Percentiles rank a stretch among this genome's conserved stretches.
Evolutionary conservation across 2,888 invertebrate species (phyloP).

Genomic region (Philereme transversata): DNA sequence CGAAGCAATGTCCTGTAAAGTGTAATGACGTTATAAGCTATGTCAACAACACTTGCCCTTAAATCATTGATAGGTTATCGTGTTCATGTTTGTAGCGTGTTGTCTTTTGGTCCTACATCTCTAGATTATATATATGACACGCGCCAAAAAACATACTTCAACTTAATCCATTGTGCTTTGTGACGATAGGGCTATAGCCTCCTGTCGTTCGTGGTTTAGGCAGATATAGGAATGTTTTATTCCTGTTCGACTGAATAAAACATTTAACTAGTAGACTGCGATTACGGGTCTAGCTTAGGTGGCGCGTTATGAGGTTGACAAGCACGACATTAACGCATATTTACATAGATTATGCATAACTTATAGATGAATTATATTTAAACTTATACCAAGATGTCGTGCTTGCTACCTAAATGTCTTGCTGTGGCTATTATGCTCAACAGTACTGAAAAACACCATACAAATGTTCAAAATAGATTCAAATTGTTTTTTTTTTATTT

Average conservation of each 20-base stretch:
- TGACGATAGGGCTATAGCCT: slow-evolving; percentile 24
- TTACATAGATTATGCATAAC: slow-evolving; percentile 24
- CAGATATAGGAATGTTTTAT: slow-evolving; percentile 34
- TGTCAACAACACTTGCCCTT: slow-evolving; percentile 43
- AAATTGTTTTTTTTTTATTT: slow-evolving; percentile 28
- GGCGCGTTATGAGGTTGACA: slow-evolving; percentile 39
- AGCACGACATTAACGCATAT: slow-evolving; percentile 32
- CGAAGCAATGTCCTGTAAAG: slow-evolving; percentile 32
- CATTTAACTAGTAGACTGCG: slow-evolving; percentile 44
- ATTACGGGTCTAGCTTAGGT: slow-evolving; percentile 55
- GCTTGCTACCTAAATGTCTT: slow-evolving; percentile 29
- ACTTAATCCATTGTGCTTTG: slow-evolving; percentile 34
- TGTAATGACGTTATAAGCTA: slow-evolving; percentile 47
- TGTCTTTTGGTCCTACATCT: slow-evolving; percentile 39
- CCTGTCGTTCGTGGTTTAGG: slow-evolving; percentile 25
- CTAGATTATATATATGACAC: slow-evolving; percentile 30
- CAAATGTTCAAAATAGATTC: slow-evolving; percentile 34
- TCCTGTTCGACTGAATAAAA: slow-evolving; percentile 37
- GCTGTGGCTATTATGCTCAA: slow-evolving; percentile 36
- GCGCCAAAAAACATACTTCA: slow-evolving; percentile 38
- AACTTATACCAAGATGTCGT: slow-evolving; percentile 30
- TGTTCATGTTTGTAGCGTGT: slow-evolving; percentile 40
- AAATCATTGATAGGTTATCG: slow-evolving; percentile 40
- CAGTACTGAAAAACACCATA: slow-evolving; percentile 38
- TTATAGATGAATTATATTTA: slow-evolving; percentile 33